Base-by-base conservation (phyloP, 1,140 invertebrate genomes). In the Cyphomyrmex costatus region DNA sequence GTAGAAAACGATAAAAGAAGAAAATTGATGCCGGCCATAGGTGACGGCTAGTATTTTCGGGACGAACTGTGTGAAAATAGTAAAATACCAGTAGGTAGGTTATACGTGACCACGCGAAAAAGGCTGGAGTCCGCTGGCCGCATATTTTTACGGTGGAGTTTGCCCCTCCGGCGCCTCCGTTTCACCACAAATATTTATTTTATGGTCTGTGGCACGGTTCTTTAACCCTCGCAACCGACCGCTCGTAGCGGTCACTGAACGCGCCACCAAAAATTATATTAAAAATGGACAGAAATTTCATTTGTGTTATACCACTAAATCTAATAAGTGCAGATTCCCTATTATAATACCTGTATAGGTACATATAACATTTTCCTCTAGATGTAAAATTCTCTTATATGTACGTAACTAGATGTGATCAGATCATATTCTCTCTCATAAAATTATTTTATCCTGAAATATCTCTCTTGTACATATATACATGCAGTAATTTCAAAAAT, bases 181-280 rank as follows among this genome's bases (percentile, higher is more conserved):
- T 84, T 84, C 80, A 73, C 68, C 68, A 46, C 80, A 84, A 84
- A 84, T 76, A 84, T 84, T 84, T 84, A 84, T 84, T 84, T 76
- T 76, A 73, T 56, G 56, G 53, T 83, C 68, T 53, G 42, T 84
- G 30, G 80, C 65, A 46, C 19, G 68, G 16, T 42, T 84, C 42
- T 84, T 84, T 63, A 76, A 76, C 56, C 56, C 70, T 80, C 46
- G 30, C n/a, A 36, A 30, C 14, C 14, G 46, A 42, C 76, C 19
- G n/a, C 7, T 33, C 60, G 10, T 14, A 51, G 30, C 14, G 19
- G 33, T 42, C 36, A 49, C 21, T 4, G 12, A 68, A 46, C n/a
- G 36, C 73, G 53, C 14, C 27, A 51, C 14, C 60, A 21, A 68
- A 79, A 79, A 79, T 68, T 68, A 30, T 21, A 79, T 24, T 79